Evolutionary conservation across 1,140 invertebrate genomes (phyloP).

Genomic region (Drosophila punjabiensis): DNA sequence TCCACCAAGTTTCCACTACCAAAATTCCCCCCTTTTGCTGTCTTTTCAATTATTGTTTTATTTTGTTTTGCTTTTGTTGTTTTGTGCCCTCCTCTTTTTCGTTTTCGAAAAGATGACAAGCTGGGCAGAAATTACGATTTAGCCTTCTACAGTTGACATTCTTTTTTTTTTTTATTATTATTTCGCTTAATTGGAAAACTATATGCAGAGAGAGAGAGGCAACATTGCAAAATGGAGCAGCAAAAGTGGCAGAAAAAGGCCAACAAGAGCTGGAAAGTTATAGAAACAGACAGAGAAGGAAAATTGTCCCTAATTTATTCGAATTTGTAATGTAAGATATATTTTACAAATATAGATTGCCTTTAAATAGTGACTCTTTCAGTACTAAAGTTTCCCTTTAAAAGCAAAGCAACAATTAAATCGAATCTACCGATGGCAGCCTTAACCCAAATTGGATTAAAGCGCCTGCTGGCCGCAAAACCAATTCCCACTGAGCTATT

Average conservation of each 20-base stretch:
- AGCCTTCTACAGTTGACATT: slow-evolving; percentile 25
- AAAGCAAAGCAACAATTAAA: background rate
- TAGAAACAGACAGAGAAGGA: background rate
- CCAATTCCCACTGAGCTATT: slow-evolving; percentile 51
- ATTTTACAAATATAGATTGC: too few relatives aligned
- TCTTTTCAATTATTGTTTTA: slow-evolving; percentile 45
- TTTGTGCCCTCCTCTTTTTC: background rate
- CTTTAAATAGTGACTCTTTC: background rate
- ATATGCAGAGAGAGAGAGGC: slow-evolving; percentile 50
- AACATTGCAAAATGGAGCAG: slow-evolving; percentile 22
- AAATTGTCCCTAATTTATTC: slow-evolving; percentile 16
- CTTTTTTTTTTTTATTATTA: slow-evolving; percentile 32
- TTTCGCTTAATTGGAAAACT: slow-evolving; percentile 74
- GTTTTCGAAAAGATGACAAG: slow-evolving; percentile 57
- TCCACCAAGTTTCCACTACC: slow-evolving; percentile 6
- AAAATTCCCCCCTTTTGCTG: background rate
- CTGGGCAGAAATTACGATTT: slow-evolving; percentile 38
- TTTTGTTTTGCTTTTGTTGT: slow-evolving; percentile 21
- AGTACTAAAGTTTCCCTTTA: background rate
- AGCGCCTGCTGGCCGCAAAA: slow-evolving; percentile 31
- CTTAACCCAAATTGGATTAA: slow-evolving; percentile 54
- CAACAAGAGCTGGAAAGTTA: slow-evolving; percentile 6
- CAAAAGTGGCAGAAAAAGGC: slow-evolving; percentile 17
- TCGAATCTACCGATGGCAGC: slow-evolving; percentile 13
- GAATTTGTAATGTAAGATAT: background rate